A percentile compares a stretch with the other conserved stretches of the same genome.
phyloP scores from a whole-genome alignment of 2,113 vertebrate genomes.

The Xyrauchen texanus region DNA sequence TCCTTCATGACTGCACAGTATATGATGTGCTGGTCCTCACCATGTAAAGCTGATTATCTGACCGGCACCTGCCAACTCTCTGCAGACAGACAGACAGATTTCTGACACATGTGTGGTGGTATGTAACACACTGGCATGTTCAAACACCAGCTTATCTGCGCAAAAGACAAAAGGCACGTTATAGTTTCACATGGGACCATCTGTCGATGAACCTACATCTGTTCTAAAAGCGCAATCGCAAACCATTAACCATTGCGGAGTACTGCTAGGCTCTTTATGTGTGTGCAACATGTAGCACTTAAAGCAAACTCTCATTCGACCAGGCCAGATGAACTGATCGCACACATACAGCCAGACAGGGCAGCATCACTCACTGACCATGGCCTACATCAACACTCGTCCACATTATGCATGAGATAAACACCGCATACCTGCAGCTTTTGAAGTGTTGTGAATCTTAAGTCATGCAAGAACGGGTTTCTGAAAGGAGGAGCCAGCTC shows the following conservation, averaged over 20 bases:
- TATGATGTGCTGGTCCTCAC: too few relatives aligned
- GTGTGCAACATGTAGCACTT: constrained; percentile 32
- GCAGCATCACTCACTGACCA: too few relatives aligned
- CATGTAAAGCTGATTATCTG: too few relatives aligned
- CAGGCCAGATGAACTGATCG: constrained; percentile 5
- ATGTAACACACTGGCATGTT: background rate
- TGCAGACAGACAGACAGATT: too few relatives aligned
- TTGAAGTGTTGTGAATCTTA: constrained; percentile 79
- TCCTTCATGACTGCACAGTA: too few relatives aligned
- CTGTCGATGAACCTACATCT: background rate
- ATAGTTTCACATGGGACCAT: background rate
- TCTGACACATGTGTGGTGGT: too few relatives aligned
- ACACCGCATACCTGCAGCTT: constrained; percentile 85
- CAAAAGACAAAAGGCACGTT: background rate
- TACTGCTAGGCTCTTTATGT: background rate
- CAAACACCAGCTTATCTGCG: too few relatives aligned
- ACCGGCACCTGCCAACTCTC: too few relatives aligned
- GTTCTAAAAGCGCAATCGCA: background rate
- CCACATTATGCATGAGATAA: background rate
- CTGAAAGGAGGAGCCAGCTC: constrained; percentile 81
- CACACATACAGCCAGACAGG: too few relatives aligned
- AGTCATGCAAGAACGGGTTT: constrained; percentile 89
- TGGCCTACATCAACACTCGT: background rate
- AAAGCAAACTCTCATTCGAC: constrained; percentile 4
- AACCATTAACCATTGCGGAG: background rate